Conservation (phyloP, 37 sponge, comb jelly and placozoan genomes). For the Cladorhizidae sp. region DNA sequence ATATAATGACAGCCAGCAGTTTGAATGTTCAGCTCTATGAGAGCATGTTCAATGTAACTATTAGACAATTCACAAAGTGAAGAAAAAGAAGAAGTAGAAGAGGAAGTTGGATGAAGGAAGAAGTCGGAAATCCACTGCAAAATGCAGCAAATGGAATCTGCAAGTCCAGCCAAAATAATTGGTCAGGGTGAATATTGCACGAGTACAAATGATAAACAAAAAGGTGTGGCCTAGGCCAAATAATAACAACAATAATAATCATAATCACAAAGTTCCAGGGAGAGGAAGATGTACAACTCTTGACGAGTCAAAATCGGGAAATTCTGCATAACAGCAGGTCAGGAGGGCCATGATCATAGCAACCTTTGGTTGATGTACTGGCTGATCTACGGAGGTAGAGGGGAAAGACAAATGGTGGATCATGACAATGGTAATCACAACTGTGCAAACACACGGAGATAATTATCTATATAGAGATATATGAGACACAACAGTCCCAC, state of each 20-base stretch:
- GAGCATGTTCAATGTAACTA: neutral
- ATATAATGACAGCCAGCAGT: no score
- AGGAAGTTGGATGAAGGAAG: neutral
- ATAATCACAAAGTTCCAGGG: neutral
- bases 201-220: neutral
- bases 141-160: neutral
- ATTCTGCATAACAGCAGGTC: no score
- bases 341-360: neutral
- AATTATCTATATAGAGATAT: no score
- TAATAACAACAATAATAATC: neutral
- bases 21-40: constrained; percentile 9
- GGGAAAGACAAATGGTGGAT: neutral
- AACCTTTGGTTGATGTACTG: constrained; percentile 25
- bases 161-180: neutral
- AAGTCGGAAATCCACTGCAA: neutral
- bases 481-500: no score
- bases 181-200: neutral
- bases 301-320: neutral
- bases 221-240: neutral
- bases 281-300: neutral
- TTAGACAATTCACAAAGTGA: neutral
- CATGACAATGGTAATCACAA: neutral
- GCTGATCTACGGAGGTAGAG: constrained; percentile 7
- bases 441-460: no score
- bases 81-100: neutral